These are phyloP conservation scores for Pterois miles DNA, from an alignment of 2,797 vertebrate species.

Conservation along the genomic window DNA sequence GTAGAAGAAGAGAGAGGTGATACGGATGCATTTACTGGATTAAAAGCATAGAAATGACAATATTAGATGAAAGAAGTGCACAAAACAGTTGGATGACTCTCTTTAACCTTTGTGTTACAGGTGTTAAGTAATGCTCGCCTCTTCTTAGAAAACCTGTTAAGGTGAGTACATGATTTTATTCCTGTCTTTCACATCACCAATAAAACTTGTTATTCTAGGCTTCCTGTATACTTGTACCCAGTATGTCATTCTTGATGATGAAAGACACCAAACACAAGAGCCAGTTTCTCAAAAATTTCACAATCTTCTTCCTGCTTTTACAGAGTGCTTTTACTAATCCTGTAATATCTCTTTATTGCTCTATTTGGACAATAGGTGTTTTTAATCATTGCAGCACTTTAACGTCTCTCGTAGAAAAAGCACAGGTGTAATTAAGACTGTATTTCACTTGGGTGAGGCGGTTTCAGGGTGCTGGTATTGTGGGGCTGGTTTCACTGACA, in stretches of 20 bases:
- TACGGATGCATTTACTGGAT: conserved; percentile 14
- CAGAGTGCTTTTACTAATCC: background rate
- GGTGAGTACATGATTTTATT: conserved; percentile 78
- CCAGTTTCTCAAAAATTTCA: background rate
- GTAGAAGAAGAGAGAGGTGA: background rate
- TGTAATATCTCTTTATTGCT: background rate
- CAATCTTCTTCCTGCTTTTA: background rate
- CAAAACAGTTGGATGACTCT: background rate
- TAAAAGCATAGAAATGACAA: conserved; percentile 1
- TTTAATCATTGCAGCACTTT: background rate
- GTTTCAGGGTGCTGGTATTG: background rate
- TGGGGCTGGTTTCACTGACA: background rate
- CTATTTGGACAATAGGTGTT: background rate
- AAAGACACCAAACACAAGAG: background rate
- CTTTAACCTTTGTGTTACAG: conserved; percentile 71
- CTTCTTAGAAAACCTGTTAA: conserved; percentile 94
- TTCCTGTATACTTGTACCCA: background rate
- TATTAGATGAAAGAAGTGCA: background rate
- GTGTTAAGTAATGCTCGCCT: conserved; percentile 92
- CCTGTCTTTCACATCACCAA: background rate
- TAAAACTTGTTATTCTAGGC: background rate
- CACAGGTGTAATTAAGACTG: background rate
- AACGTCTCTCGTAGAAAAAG: background rate
- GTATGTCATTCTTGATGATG: background rate
- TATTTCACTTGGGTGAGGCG: background rate